Conservation (phyloP, 2,113 vertebrate genomes). For the Catagonus wagneri region DNA sequence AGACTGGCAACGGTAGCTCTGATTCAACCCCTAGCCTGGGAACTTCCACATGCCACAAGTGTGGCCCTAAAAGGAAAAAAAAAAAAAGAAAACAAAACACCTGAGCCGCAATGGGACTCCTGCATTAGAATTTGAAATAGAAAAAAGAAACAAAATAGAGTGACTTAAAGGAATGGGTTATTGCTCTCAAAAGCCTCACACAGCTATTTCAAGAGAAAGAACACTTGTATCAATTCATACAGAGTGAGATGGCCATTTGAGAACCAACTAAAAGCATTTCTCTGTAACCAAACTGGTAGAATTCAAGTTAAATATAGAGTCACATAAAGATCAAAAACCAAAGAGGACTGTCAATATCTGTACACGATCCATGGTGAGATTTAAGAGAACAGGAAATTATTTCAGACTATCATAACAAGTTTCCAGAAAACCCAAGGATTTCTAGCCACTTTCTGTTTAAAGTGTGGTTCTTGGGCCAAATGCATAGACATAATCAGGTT, state of each 20-base stretch:
- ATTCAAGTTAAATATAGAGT: not conserved
- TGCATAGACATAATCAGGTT: not conserved
- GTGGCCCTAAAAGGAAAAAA: too few species aligned
- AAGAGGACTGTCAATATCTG: not conserved
- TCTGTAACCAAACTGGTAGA: not conserved
- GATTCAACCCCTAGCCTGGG: too few species aligned
- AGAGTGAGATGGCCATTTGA: not conserved
- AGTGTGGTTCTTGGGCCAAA: not conserved
- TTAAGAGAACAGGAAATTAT: not conserved
- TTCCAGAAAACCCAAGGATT: not conserved
- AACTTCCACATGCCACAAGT: too few species aligned
- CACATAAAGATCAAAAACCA: not conserved
- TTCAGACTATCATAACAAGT: not conserved
- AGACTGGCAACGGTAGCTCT: too few species aligned
- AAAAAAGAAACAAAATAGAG: not conserved
- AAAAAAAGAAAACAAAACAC: too few species aligned
- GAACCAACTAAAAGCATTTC: not conserved
- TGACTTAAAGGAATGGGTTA: not conserved
- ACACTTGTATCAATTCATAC: not conserved
- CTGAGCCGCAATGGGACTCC: too few species aligned
- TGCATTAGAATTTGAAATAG: conserved; percentile 7
- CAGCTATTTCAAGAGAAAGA: not conserved
- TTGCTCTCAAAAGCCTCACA: not conserved
- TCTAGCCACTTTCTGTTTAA: not conserved
- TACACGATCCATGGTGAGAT: not conserved